Conservation (phyloP, 2,888 invertebrate species). For the Leptothorax acervorum region DNA sequence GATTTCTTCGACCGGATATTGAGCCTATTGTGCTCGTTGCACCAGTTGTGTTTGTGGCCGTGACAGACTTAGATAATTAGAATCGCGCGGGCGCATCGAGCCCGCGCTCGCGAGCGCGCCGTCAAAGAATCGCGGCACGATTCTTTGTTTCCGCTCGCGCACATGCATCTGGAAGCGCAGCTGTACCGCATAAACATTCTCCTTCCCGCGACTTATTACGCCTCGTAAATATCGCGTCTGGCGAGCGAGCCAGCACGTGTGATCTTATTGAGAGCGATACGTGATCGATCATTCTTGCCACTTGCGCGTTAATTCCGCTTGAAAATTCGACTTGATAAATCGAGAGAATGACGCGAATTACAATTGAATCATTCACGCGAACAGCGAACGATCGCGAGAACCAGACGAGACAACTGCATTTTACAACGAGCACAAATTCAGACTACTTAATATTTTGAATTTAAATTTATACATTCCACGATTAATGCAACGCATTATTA, state of each 20-base stretch:
- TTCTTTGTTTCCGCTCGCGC: conserved; percentile 30
- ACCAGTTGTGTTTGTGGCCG: conserved; percentile 49
- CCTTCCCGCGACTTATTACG: conserved; percentile 8
- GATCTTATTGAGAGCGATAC: conserved; percentile 4
- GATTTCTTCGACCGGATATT: conserved; percentile 50
- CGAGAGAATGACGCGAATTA: not conserved
- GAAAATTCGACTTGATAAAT: not conserved
- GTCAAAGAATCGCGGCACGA: conserved; percentile 4
- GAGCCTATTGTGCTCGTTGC: conserved; percentile 53
- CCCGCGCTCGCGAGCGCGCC: not conserved
- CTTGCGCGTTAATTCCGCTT: not conserved
- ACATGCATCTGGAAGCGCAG: conserved; percentile 11
- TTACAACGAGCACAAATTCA: not conserved
- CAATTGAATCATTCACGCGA: not conserved
- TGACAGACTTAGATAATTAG: conserved; percentile 56
- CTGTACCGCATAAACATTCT: conserved; percentile 27
- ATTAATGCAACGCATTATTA: not conserved
- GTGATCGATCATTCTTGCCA: not conserved
- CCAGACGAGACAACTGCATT: not conserved
- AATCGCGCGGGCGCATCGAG: conserved; percentile 10
- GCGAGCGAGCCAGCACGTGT: conserved; percentile 2
- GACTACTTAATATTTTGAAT: not conserved
- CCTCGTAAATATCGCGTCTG: conserved; percentile 19
- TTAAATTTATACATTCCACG: not conserved
- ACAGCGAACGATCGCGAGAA: not conserved